A percentile compares a stretch with the other conserved stretches of the same genome.
These are phyloP conservation scores for Delia radicum DNA, from an alignment of 1,140 invertebrate genomes.

Conservation along the genomic window DNA sequence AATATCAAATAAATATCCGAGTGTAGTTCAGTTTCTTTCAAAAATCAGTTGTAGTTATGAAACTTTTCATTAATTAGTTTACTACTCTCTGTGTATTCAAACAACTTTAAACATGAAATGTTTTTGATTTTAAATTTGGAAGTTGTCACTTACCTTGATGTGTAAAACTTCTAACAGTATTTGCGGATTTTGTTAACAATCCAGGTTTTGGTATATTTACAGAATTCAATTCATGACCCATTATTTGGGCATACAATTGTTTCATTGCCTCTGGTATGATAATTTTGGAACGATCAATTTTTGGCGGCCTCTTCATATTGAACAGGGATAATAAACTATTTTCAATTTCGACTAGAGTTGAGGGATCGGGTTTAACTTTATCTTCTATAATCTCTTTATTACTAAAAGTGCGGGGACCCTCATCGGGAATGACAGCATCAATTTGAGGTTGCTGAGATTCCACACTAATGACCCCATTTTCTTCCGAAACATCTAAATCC, in stretches of 20 bases:
- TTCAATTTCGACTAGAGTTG: slow-evolving; percentile 63
- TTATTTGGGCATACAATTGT: slow-evolving; percentile 72
- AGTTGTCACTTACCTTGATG: slow-evolving; percentile 74
- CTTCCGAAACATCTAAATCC: background rate
- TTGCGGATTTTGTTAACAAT: slow-evolving; percentile 68
- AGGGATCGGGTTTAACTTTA: slow-evolving; percentile 51
- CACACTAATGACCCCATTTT: background rate
- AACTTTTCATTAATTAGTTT: no score
- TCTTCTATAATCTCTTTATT: slow-evolving; percentile 48
- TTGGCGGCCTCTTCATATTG: slow-evolving; percentile 66
- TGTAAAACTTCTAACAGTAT: slow-evolving; percentile 82
- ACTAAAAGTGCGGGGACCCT: slow-evolving; percentile 48
- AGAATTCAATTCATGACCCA: slow-evolving; percentile 60
- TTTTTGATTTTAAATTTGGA: no score
- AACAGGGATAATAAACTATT: slow-evolving; percentile 71
- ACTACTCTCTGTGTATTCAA: no score
- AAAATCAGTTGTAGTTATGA: no score
- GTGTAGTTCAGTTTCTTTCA: no score
- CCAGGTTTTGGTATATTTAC: slow-evolving; percentile 69
- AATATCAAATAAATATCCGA: no score
- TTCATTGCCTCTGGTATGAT: slow-evolving; percentile 76
- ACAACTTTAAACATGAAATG: no score
- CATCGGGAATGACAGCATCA: slow-evolving; percentile 41
- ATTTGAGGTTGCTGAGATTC: slow-evolving; percentile 32
- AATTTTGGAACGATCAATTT: slow-evolving; percentile 58